Evolutionary conservation across 2,888 invertebrate genomes (phyloP).

Genomic region (Drosophila sordidapex): DNA sequence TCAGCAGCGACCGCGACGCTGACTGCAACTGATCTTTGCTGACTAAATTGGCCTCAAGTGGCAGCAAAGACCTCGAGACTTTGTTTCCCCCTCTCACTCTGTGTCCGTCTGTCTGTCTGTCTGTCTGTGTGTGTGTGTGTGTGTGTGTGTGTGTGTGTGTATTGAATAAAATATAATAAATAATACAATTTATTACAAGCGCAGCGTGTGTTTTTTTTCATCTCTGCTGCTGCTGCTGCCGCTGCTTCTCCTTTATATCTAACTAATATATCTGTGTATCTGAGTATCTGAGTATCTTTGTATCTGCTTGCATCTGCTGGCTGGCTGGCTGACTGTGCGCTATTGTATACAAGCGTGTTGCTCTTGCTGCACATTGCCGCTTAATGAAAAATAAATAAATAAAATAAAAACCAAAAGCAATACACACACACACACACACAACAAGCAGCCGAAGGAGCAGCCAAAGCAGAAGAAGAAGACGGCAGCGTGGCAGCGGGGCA

Average conservation of each 20-base stretch:
- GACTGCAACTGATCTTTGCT: constrained; percentile 54
- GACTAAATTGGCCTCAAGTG: constrained; percentile 72
- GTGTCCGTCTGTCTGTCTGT: background rate
- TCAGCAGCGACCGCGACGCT: constrained; percentile 33
- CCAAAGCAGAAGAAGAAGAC: constrained; percentile 19
- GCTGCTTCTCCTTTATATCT: constrained; percentile 28
- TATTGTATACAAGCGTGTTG: constrained; percentile 50
- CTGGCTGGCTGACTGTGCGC: constrained; percentile 18
- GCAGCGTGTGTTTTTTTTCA: constrained; percentile 53
- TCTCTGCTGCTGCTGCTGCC: background rate
- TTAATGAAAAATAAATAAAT: constrained; percentile 74
- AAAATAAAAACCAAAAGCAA: constrained; percentile 78
- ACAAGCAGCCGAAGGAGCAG: constrained; percentile 3
- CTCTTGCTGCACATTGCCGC: constrained; percentile 50
- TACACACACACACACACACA: constrained; percentile 32
- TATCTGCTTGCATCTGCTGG: constrained; percentile 51
- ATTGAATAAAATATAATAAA: constrained; percentile 78
- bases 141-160: constrained; percentile 8
- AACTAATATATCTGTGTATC: constrained; percentile 19
- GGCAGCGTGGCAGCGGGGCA: background rate
- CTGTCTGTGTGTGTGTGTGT: background rate
- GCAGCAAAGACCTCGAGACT: constrained; percentile 20
- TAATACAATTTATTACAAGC: constrained; percentile 76
- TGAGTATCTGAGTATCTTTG: constrained; percentile 46
- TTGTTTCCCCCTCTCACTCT: background rate